Base-by-base conservation (phyloP, 1,140 invertebrate species). In the Trachelipus rathkii region DNA sequence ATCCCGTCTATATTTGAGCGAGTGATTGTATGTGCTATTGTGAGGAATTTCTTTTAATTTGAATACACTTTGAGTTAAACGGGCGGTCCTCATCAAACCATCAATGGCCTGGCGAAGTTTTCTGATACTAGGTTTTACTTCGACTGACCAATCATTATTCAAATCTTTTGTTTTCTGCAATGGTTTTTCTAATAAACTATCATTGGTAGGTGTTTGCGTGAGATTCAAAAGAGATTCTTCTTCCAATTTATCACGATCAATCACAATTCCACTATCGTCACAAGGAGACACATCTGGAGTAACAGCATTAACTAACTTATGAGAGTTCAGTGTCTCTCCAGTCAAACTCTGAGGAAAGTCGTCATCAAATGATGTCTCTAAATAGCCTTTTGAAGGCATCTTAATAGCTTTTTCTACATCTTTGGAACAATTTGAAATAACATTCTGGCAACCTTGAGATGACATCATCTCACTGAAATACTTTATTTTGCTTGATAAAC, bases 51-150 rank as follows among this genome's bases (percentile, higher is more conserved):
- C 84, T 81, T 93, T 91, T 6, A 97, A 87, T 3, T 94, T 85
- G 82, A 96, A 90, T 13, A 96, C 94, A 9, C 93, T 93, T 84
- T 97, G 94, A 0, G 94, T 93, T 4, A 96, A 86, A 44, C 92
- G 87, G 0, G 93, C 91, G 78, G 93, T 95, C 83, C 93, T 93
- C 10, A 93, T 83, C 0, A 94, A 84, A 0, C 91, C 91, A 82
- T 94, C 93, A 88, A 93, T 93, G 0, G 92, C 91, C 79, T 91
- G 89, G 0, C 92, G 87, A 10, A 95, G 84, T 83, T 95, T 94
- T 50, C 91, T 89, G 89, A 93, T 92, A 78, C 91, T 92, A 0
- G 92, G 92, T 74, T 91, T 86, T 33, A 92, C 85, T 81, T 94
- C 93, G 10, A 88, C 89, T 0, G 90, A 89, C 90, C 93, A 92